Percentiles rank a stretch among this genome's conserved stretches.
These are phyloP conservation scores for Anas flavirostris DNA, from an alignment of 2,797 vertebrate species.

Conservation along the genomic window DNA sequence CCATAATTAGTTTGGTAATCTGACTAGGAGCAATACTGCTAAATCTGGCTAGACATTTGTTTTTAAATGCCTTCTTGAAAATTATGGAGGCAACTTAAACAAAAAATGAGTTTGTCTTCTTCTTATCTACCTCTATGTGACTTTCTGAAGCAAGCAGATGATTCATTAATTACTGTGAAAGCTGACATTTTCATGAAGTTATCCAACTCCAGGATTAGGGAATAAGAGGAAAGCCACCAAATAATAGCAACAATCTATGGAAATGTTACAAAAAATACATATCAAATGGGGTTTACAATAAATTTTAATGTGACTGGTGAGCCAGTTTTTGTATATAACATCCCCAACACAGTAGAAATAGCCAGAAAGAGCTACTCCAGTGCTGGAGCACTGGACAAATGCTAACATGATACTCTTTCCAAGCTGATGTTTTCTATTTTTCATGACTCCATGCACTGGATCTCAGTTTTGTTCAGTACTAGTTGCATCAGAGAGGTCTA, in stretches of 20 bases:
- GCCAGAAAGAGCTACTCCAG: not conserved
- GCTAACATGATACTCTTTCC: not conserved
- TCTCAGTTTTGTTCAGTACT: not conserved
- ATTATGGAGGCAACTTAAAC: not conserved
- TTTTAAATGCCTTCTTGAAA: not conserved
- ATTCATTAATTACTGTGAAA: not conserved
- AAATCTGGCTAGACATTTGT: not conserved
- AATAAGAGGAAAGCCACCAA: not conserved
- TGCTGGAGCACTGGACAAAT: not conserved
- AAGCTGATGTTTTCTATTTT: not conserved
- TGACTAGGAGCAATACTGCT: not conserved
- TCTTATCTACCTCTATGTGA: not conserved
- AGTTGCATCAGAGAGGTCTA: not conserved
- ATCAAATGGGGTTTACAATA: not conserved
- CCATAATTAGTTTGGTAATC: not conserved
- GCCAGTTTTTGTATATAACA: fast-evolving
- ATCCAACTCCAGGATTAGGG: fast-evolving
- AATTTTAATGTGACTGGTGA: not conserved
- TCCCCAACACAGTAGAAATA: not conserved
- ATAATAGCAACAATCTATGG: not conserved
- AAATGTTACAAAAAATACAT: not conserved
- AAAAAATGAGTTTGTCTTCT: not conserved
- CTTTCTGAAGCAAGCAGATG: not conserved
- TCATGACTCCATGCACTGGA: not conserved
- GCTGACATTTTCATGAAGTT: not conserved